Percentiles rank a stretch among this genome's conserved stretches.
Evolutionary conservation across 2,888 invertebrate species (phyloP).

Genomic region (Alcis repandata): DNA sequence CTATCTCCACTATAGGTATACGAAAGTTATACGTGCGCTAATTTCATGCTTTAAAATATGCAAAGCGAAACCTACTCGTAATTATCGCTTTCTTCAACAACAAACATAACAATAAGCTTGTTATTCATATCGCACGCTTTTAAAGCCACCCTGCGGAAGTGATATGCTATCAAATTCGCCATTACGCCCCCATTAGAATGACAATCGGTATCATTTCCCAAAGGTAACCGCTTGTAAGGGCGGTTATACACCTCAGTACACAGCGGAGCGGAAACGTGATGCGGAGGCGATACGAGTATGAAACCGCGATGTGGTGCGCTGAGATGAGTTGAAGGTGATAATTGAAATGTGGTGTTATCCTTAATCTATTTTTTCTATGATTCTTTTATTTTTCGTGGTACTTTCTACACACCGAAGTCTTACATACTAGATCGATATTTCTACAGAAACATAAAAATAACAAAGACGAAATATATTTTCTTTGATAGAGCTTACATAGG

Average conservation of each 20-base stretch:
- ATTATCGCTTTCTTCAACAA: conserved; percentile 4
- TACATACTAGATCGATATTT: no score
- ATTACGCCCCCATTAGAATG: conserved; percentile 13
- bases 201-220: conserved; percentile 14
- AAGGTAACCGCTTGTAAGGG: conserved; percentile 10
- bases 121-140: conserved; percentile 13
- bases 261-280: neutral
- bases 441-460: no score
- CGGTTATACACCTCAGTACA: neutral
- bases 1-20: no score
- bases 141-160: conserved; percentile 12
- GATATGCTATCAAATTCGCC: conserved; percentile 15
- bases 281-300: no score
- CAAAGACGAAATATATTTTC: no score
- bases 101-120: conserved; percentile 8
- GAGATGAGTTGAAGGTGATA: neutral
- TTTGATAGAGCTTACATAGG: no score
- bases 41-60: neutral
- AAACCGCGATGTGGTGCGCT: neutral
- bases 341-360: no score
- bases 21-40: no score
- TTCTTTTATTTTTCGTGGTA: no score
- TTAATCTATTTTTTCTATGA: no score
- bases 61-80: neutral
- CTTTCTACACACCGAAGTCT: no score